Percentiles rank a stretch among this genome's conserved stretches.
phyloP scores from a whole-genome alignment of 2,888 invertebrate genomes.

The Cephonodes hylas region DNA sequence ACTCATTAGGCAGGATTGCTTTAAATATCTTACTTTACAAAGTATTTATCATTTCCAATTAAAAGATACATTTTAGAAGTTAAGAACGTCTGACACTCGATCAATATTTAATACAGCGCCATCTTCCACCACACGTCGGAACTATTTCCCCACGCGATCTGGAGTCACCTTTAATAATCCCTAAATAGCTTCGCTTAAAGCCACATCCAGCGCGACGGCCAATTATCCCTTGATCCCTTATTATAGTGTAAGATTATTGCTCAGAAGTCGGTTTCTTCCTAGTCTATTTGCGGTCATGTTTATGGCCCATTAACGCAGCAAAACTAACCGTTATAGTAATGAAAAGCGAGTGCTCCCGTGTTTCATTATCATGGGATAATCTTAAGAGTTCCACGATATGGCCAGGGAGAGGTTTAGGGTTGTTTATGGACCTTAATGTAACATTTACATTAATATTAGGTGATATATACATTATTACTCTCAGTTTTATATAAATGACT shows the following conservation, averaged over 20 bases:
- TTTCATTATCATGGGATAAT: slow-evolving; percentile 74
- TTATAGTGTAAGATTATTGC: slow-evolving; percentile 53
- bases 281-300: slow-evolving; percentile 69
- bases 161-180: background rate
- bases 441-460: background rate
- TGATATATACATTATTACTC: no score
- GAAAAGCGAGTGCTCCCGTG: slow-evolving; percentile 69
- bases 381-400: slow-evolving; percentile 26
- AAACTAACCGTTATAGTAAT: slow-evolving; percentile 71
- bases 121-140: background rate
- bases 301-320: slow-evolving; percentile 71
- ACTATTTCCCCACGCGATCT: background rate
- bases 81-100: no score
- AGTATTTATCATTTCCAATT: no score
- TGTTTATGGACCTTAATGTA: background rate
- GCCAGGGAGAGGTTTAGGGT: slow-evolving; percentile 4
- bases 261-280: slow-evolving; percentile 56
- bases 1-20: no score
- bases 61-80: no score
- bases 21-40: no score
- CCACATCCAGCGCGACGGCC: slow-evolving; percentile 34
- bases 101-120: background rate
- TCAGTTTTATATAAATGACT: background rate
- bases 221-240: slow-evolving; percentile 26
- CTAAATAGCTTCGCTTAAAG: background rate